Evolutionary conservation across 1,140 invertebrate species (phyloP).

Genomic region (Pseudomyrmex sp.): DNA sequence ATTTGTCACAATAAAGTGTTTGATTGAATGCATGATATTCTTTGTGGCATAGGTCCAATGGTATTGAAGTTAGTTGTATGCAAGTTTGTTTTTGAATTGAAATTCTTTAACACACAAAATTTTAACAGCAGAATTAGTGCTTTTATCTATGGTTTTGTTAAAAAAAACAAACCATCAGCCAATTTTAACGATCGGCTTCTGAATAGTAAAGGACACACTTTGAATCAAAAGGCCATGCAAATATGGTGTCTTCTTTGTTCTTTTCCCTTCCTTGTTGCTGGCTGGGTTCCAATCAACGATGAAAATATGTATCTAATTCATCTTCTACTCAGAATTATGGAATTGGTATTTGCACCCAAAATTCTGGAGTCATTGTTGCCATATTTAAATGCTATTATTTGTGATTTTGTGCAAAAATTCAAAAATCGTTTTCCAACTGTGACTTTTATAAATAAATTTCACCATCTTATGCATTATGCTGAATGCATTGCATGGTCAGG

Average conservation of each 20-base stretch:
- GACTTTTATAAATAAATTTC: conserved; percentile 12
- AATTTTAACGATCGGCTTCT: conserved; percentile 5
- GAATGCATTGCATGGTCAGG: conserved; percentile 11
- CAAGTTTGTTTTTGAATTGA: not conserved
- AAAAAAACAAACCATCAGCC: conserved; percentile 19
- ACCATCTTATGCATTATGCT: conserved; percentile 26
- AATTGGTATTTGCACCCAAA: conserved; percentile 4
- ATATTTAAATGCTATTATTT: not conserved
- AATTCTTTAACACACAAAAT: not conserved
- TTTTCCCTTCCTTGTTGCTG: conserved; percentile 14
- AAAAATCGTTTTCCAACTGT: not conserved
- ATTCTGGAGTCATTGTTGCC: not conserved
- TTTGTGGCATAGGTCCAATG: conserved; percentile 23
- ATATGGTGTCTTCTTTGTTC: not conserved
- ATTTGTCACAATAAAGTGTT: conserved; percentile 6
- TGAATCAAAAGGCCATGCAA: conserved; percentile 22
- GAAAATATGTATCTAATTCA: conserved; percentile 8
- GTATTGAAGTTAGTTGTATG: conserved; percentile 7
- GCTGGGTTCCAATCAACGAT: not conserved
- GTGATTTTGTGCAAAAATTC: not conserved
- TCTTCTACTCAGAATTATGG: conserved; percentile 7
- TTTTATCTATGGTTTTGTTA: not conserved
- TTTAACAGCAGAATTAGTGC: not conserved
- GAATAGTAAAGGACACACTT: not conserved
- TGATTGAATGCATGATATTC: conserved; percentile 19